These are phyloP conservation scores for Cygnus atratus DNA, from an alignment of 2,113 vertebrate species.

Conservation along the genomic window DNA sequence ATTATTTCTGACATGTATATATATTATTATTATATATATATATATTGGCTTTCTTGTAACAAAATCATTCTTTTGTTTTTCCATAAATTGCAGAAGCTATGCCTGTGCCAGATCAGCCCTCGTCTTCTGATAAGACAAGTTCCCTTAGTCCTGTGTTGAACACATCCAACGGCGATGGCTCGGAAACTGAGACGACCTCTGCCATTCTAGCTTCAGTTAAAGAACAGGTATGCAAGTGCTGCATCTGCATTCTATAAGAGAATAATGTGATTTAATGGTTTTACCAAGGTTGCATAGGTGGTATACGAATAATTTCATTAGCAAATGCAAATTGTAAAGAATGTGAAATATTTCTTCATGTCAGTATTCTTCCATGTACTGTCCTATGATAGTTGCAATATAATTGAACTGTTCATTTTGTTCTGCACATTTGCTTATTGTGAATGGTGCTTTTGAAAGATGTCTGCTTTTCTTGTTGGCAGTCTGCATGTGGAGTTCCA, in stretches of 20 bases:
- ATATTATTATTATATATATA: background rate
- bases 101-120: slow-evolving; percentile 96
- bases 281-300: background rate
- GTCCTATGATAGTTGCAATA: background rate
- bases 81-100: slow-evolving; percentile 83
- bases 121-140: slow-evolving; percentile 91
- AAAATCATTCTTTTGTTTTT: background rate
- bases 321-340: background rate
- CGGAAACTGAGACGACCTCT: slow-evolving; percentile 93
- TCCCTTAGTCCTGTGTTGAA: slow-evolving; percentile 89
- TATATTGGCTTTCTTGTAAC: background rate
- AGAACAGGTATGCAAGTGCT: slow-evolving; percentile 87
- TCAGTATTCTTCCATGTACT: background rate
- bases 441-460: background rate
- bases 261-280: background rate
- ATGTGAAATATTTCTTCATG: background rate
- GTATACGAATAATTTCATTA: background rate
- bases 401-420: background rate
- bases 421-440: background rate
- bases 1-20: background rate
- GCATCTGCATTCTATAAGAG: background rate
- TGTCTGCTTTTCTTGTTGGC: background rate
- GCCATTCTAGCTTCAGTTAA: slow-evolving; percentile 98
- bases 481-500: background rate
- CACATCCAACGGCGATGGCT: slow-evolving; percentile 90